phyloP scores from a whole-genome alignment of 2,888 invertebrate species.

The Ophion slaviceki region DNA sequence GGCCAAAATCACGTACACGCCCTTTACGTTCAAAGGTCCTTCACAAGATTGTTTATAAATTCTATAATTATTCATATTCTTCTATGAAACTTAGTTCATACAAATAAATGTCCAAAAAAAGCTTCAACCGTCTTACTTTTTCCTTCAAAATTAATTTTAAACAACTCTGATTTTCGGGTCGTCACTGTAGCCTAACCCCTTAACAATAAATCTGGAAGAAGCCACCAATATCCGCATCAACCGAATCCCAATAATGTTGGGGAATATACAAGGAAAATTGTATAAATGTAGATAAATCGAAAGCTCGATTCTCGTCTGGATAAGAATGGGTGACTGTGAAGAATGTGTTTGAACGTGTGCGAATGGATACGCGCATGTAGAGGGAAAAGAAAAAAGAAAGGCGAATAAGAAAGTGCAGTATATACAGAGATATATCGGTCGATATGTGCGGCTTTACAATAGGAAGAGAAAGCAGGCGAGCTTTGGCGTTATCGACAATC shows the following conservation, averaged over 20 bases:
- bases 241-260: slow-evolving; percentile 43
- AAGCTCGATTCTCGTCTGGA: slow-evolving; percentile 46
- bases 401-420: slow-evolving; percentile 24
- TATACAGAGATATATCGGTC: slow-evolving; percentile 47
- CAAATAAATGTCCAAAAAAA: no score
- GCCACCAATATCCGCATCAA: slow-evolving; percentile 47
- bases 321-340: slow-evolving; percentile 2
- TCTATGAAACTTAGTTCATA: no score
- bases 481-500: slow-evolving; percentile 69
- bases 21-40: no score
- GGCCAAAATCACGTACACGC: no score
- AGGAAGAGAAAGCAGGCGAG: slow-evolving; percentile 32
- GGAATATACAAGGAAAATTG: slow-evolving; percentile 24
- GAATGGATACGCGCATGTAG: not conserved
- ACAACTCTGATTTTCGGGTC: no score
- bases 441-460: slow-evolving; percentile 55
- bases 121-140: no score
- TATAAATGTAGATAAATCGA: slow-evolving; percentile 65
- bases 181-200: no score
- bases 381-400: slow-evolving; percentile 26
- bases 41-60: no score
- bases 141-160: no score
- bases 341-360: not conserved
- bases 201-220: not conserved
- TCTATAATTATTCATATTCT: no score